phyloP scores from a whole-genome alignment of 2,888 invertebrate species.

The Microplitis manilae region DNA sequence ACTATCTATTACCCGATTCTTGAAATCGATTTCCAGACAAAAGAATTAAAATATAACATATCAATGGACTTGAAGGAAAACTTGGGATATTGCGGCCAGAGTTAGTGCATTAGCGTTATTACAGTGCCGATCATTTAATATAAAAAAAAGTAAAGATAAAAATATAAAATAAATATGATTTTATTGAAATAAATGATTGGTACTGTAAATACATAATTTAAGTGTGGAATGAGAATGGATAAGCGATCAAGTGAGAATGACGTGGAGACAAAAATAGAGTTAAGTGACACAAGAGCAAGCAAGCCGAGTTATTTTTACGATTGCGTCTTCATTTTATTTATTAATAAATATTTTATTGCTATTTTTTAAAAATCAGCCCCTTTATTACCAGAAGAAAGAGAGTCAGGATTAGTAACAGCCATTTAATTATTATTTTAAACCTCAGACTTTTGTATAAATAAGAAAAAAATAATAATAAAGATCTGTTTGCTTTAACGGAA shows the following conservation, averaged over 20 bases:
- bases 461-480: too few species aligned
- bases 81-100: not conserved
- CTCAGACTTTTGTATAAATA: not conserved
- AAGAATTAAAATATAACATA: too few species aligned
- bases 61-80: not conserved
- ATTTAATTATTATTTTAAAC: not conserved
- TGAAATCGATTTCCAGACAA: too few species aligned
- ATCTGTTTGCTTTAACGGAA: too few species aligned
- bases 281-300: not conserved
- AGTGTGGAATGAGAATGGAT: slow-evolving; percentile 1
- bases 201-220: not conserved
- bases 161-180: not conserved
- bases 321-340: not conserved
- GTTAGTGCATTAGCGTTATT: not conserved
- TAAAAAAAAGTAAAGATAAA: not conserved
- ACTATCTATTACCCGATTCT: too few species aligned
- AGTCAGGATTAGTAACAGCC: not conserved
- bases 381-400: not conserved
- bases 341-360: not conserved
- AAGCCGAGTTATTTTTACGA: slow-evolving; percentile 1
- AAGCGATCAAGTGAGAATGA: slow-evolving; percentile 1
- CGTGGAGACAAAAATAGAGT: not conserved
- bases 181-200: slow-evolving; percentile 1
- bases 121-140: not conserved
- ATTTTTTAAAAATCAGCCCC: not conserved